Evolutionary conservation across 2,797 vertebrate species (phyloP).

Genomic region (Catamblyrhynchus diadema): DNA sequence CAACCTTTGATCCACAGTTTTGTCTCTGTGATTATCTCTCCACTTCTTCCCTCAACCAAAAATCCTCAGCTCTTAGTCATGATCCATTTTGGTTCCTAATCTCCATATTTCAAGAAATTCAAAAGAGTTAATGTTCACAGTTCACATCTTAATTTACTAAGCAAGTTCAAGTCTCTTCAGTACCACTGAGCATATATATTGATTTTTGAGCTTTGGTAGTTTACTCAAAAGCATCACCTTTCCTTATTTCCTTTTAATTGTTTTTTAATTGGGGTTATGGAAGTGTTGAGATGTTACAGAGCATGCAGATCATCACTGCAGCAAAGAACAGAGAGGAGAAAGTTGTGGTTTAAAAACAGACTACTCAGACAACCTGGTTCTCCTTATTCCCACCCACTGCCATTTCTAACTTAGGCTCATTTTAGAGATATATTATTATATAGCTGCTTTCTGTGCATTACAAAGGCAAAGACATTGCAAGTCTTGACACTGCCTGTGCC

Average conservation of each 20-base stretch:
- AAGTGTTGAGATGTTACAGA: neutral
- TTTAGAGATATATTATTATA: neutral
- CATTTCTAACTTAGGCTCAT: neutral
- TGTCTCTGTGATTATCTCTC: neutral
- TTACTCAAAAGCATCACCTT: neutral
- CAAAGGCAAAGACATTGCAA: neutral
- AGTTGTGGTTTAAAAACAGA: neutral
- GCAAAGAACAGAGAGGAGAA: neutral
- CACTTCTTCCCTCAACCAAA: neutral
- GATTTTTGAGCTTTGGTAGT: neutral
- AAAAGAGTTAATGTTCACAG: neutral
- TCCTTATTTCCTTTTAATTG: neutral
- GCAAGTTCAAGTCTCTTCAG: neutral
- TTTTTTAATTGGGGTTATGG: neutral
- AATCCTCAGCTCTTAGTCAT: neutral
- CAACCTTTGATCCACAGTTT: neutral
- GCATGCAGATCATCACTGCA: neutral
- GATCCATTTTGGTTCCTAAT: neutral
- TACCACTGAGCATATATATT: neutral
- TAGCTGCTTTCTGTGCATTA: neutral
- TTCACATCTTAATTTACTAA: neutral
- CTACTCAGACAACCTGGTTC: neutral
- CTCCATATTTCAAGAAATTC: neutral
- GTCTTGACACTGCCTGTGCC: neutral
- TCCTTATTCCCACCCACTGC: neutral